Percentiles rank a stretch among this genome's conserved stretches.
These are phyloP conservation scores for Crossoptilon crossoptilon DNA, from an alignment of 2,797 vertebrate genomes.

Conservation along the genomic window DNA sequence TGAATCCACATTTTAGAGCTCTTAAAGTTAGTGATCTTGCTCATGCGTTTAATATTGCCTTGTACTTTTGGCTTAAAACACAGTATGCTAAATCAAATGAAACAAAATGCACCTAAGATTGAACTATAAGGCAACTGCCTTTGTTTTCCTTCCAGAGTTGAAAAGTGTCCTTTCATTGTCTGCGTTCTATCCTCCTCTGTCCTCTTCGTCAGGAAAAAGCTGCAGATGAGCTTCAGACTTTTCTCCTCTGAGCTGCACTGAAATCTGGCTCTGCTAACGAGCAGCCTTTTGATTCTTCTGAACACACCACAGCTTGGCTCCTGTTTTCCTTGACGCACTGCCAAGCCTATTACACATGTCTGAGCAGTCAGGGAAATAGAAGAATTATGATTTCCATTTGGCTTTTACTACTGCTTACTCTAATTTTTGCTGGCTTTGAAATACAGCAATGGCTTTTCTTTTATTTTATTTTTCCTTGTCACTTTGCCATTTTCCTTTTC, in stretches of 20 bases:
- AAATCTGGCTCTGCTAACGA: slow-evolving; percentile 39
- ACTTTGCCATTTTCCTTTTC: slow-evolving; percentile 17
- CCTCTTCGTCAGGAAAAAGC: not conserved
- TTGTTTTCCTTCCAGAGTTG: not conserved
- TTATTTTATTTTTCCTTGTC: slow-evolving; percentile 59
- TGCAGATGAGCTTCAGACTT: slow-evolving; percentile 8
- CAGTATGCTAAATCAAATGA: not conserved
- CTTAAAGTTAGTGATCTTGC: not conserved
- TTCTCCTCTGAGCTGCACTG: slow-evolving; percentile 1
- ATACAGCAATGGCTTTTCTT: slow-evolving; percentile 65
- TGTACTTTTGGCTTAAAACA: not conserved
- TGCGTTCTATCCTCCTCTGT: not conserved
- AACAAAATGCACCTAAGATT: not conserved
- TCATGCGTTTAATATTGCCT: slow-evolving; percentile 34
- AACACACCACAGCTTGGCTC: slow-evolving; percentile 53
- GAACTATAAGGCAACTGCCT: not conserved
- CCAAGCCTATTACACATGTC: slow-evolving; percentile 79
- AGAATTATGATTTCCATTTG: slow-evolving; percentile 81
- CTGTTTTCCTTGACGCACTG: slow-evolving; percentile 73
- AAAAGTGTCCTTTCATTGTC: not conserved
- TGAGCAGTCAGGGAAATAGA: slow-evolving; percentile 67
- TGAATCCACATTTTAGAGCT: not conserved
- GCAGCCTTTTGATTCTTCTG: slow-evolving; percentile 66
- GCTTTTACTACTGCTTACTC: slow-evolving; percentile 70
- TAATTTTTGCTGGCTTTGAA: slow-evolving; percentile 79